A percentile compares a stretch with the other conserved stretches of the same genome.
Conservation (phyloP, 2,888 invertebrate species). For the Dusona sp. region DNA sequence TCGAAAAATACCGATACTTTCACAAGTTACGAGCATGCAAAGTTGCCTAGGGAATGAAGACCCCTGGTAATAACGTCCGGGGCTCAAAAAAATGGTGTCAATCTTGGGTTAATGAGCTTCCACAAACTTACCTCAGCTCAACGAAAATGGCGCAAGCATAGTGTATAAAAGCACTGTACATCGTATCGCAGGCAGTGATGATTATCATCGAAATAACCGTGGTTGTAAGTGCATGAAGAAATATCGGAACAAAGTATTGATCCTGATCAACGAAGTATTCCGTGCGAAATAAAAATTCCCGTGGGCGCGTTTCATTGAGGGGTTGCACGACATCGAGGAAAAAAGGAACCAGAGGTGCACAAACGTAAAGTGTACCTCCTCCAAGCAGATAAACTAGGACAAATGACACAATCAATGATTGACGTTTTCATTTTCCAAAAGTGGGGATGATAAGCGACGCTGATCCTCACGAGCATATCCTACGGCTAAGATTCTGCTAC, state of each 20-base stretch:
- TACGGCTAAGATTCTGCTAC: conserved; percentile 12
- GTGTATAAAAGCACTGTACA: conserved; percentile 54
- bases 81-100: background rate
- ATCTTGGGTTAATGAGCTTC: background rate
- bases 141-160: conserved; percentile 54
- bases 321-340: conserved; percentile 50
- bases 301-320: conserved; percentile 53
- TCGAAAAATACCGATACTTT: background rate
- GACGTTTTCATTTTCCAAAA: background rate
- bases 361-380: conserved; percentile 35
- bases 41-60: background rate
- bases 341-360: conserved; percentile 37
- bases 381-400: conserved; percentile 49
- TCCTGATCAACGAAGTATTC: conserved; percentile 58
- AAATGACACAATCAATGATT: background rate
- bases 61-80: background rate
- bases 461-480: conserved; percentile 37
- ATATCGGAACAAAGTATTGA: conserved; percentile 46
- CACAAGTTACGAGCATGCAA: too few species aligned
- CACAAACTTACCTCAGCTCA: conserved; percentile 45
- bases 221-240: conserved; percentile 40
- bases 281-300: conserved; percentile 48
- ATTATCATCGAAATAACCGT: conserved; percentile 34
- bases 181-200: conserved; percentile 48
- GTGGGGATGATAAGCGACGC: background rate